Evolutionary conservation across 53 echinoderm and acorn worm genomes (phyloP), one percentile per base, ranked within the genome.

Genomic region (Luidia sarsii): DNA sequence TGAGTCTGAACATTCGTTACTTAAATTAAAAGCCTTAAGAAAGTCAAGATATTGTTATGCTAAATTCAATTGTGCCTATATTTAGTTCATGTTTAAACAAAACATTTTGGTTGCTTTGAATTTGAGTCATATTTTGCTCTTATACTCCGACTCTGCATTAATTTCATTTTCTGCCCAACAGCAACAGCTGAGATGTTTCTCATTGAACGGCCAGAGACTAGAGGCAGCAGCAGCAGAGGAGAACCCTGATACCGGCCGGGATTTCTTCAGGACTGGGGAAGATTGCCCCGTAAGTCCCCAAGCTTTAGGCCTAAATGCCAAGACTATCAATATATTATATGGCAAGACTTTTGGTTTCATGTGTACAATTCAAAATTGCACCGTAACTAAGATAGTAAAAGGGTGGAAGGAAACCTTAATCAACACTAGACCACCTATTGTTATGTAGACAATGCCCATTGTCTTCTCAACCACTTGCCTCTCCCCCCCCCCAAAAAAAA

Each of bases 211-310:
- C 6, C 6, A 11, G 41, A 41, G 41, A 65, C n/a, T 45, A 67
- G 34, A 35, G 39, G 14, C 37, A n/a, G 38, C 65, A 39, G 39
- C 67, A 39, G 43, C 21, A 1, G 67, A 13, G 5, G 43, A 1
- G 11, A 70, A 52, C 35, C 49, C 28, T 3, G 43, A 77, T 0
- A 41, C 48, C 15, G 7, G 31, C 3, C 3, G 25, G 1, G 62
- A 60, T 33, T 22, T 77, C 61, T 60, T 77, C 77, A 60, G 77
- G 61, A 77, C 77, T 19, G 2, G 46, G 32, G 60, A 77, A 33
- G 43, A 60, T 46, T 39, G 39, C 45, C 77, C 77, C 18, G 68
- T 68, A 68, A 68, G 68, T 46, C 3, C 2, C 20, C n/a, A 0
- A 53, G 4, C n/a, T 10, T 8, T 8, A 8, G 15, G 46, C 15